Percentiles rank a stretch among this genome's conserved stretches.
Evolutionary conservation across 2,113 vertebrate genomes (phyloP).

Genomic region (Actenoides lindsayi): DNA sequence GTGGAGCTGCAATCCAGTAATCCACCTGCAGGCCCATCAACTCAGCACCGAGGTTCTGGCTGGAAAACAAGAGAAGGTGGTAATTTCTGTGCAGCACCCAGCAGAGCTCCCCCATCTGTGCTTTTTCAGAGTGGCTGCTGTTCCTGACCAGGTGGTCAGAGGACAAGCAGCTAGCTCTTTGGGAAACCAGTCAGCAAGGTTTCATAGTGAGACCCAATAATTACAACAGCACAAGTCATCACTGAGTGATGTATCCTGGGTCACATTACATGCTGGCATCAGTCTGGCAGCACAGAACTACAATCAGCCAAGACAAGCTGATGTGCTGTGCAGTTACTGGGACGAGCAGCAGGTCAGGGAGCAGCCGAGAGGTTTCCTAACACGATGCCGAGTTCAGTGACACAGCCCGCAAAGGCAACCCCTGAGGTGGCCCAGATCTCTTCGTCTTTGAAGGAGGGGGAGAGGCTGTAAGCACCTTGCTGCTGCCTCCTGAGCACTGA

Average conservation of each 20-base stretch:
- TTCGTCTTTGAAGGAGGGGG: background rate
- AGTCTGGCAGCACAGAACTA: background rate
- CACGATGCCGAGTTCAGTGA: fast-evolving
- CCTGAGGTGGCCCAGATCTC: background rate
- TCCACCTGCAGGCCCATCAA: slow-evolving; percentile 98
- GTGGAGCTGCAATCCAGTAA: slow-evolving; percentile 89
- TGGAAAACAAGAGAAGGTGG: slow-evolving; percentile 39
- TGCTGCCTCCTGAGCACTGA: background rate
- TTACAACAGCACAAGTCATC: background rate
- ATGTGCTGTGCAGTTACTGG: background rate
- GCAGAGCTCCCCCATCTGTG: background rate
- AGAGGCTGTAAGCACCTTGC: background rate
- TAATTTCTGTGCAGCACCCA: background rate
- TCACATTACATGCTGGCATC: background rate
- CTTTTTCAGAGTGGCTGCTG: background rate
- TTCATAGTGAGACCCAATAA: background rate
- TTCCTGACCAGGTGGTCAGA: background rate
- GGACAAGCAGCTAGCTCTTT: background rate
- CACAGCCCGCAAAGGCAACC: background rate
- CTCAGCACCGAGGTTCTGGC: slow-evolving; percentile 79
- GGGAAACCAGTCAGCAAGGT: background rate
- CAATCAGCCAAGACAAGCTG: background rate
- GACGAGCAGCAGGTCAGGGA: background rate
- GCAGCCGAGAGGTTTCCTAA: background rate
- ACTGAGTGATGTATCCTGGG: background rate